These are phyloP conservation scores for Gymnopithys bicolor DNA, from an alignment of 2,797 vertebrate genomes.

Conservation along the genomic window DNA sequence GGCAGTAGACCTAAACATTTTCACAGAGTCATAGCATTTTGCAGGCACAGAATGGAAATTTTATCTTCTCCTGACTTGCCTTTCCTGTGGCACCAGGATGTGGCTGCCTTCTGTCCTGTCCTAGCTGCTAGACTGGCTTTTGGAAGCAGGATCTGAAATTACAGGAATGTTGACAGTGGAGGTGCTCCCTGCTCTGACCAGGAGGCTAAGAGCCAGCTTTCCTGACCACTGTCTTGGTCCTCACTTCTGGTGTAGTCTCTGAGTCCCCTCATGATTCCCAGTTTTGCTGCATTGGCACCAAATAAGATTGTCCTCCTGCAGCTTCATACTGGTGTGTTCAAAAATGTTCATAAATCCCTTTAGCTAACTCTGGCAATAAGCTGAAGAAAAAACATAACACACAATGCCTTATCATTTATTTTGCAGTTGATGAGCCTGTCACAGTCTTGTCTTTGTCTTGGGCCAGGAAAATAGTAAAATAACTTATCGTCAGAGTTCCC, in stretches of 20 bases:
- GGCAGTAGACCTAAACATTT: neutral
- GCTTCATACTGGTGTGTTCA: neutral
- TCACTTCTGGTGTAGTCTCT: neutral
- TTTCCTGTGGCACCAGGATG: neutral
- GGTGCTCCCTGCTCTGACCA: neutral
- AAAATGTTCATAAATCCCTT: neutral
- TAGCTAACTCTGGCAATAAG: neutral
- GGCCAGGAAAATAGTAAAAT: neutral
- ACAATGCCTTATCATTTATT: neutral
- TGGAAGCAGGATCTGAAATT: neutral
- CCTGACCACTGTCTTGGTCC: neutral
- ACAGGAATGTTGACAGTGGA: neutral
- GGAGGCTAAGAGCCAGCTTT: neutral
- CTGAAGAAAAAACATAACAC: neutral
- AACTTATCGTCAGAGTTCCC: neutral
- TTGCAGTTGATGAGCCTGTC: neutral
- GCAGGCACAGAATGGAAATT: neutral
- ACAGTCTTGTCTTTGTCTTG: neutral
- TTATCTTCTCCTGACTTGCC: neutral
- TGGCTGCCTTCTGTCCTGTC: neutral
- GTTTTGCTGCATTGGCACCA: accelerated
- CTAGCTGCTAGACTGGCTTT: neutral
- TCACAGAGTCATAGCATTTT: neutral
- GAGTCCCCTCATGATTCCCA: accelerated
- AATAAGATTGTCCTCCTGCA: neutral